Evolutionary conservation across 35 echinoderm and acorn worm genomes (phyloP).

Genomic region (Patiria miniata): DNA sequence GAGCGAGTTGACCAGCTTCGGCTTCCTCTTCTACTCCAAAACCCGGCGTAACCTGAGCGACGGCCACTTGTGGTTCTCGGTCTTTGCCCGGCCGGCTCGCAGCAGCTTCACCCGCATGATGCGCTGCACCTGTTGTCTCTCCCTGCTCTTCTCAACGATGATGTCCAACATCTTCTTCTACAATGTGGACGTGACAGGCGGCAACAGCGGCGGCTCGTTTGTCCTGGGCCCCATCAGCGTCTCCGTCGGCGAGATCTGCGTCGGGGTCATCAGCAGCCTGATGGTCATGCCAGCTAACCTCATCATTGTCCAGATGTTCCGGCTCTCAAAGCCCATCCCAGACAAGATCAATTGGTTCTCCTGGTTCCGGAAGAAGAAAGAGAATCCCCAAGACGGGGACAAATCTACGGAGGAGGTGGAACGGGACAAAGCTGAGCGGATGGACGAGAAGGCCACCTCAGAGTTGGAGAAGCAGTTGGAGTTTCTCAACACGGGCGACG

Average conservation of each 20-base stretch:
- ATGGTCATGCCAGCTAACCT: constrained; percentile 92
- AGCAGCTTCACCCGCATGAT: constrained; percentile 85
- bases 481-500: constrained; percentile 69
- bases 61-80: constrained; percentile 94
- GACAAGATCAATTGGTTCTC: constrained; percentile 63
- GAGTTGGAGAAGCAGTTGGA: constrained; percentile 83
- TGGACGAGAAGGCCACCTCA: constrained; percentile 80
- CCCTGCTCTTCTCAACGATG: constrained; percentile 83
- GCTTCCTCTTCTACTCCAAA: constrained; percentile 93
- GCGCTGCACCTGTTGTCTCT: constrained; percentile 78
- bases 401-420: constrained; percentile 57
- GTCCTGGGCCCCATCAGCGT: constrained; percentile 75
- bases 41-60: constrained; percentile 94
- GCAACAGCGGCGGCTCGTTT: constrained; percentile 52
- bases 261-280: constrained; percentile 88
- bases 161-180: constrained; percentile 99
- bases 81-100: constrained; percentile 79
- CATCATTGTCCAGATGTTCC: constrained; percentile 88
- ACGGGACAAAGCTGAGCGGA: constrained; percentile 68
- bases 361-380: constrained; percentile 60
- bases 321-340: constrained; percentile 66
- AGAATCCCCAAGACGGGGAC: constrained; percentile 30
- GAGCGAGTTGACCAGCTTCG: constrained; percentile 93
- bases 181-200: constrained; percentile 67
- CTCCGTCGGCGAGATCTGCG: constrained; percentile 75